Conservation (phyloP, 2,113 vertebrate genomes). For the Egretta garzetta region DNA sequence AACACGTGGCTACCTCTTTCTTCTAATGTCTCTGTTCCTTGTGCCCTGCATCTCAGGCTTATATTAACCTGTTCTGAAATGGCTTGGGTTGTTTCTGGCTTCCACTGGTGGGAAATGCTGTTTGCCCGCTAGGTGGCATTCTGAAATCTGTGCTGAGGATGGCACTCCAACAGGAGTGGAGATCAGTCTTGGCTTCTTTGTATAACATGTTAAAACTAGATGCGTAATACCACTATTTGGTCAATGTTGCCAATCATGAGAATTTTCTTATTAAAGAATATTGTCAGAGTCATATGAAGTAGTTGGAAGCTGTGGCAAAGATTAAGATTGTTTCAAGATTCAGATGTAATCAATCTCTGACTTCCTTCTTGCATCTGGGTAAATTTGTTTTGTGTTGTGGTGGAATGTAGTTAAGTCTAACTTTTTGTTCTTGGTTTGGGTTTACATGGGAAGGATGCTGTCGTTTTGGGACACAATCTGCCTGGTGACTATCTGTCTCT, state of each 20-base stretch:
- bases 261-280: not conserved
- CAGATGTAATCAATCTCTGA: not conserved
- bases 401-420: not conserved
- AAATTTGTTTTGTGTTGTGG: not conserved
- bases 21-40: not conserved
- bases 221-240: accelerated
- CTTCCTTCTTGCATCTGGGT: not conserved
- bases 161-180: not conserved
- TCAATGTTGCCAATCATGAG: not conserved
- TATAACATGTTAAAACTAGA: not conserved
- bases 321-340: not conserved
- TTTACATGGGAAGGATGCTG: not conserved
- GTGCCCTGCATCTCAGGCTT: not conserved
- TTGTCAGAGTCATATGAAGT: not conserved
- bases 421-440: not conserved
- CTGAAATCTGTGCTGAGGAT: not conserved
- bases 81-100: not conserved
- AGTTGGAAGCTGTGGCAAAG: not conserved
- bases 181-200: not conserved
- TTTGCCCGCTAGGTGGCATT: not conserved
- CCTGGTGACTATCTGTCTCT: not conserved
- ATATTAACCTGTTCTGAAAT: not conserved
- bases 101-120: not conserved
- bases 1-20: not conserved
- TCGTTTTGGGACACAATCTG: not conserved